A percentile compares a stretch with the other conserved stretches of the same genome.
These are phyloP conservation scores for Xiphydria camelus DNA, from an alignment of 2,888 invertebrate species.

Conservation along the genomic window DNA sequence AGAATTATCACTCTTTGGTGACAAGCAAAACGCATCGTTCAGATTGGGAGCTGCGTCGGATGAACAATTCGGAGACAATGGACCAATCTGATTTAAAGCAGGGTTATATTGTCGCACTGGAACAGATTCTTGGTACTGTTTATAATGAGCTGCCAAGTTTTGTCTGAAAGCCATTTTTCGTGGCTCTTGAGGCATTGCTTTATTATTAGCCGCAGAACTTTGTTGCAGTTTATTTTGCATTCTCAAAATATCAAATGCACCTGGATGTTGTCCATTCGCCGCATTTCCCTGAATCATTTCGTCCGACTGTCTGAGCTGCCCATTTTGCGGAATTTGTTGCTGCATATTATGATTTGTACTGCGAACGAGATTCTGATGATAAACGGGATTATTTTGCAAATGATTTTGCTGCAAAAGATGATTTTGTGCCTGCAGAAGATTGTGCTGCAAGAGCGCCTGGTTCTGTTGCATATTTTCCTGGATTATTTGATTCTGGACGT, in stretches of 20 bases:
- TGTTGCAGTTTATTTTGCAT: conserved; percentile 46
- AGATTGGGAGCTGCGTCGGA: conserved; percentile 48
- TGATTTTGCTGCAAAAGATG: conserved; percentile 29
- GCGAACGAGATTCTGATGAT: conserved; percentile 22
- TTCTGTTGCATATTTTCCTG: conserved; percentile 55
- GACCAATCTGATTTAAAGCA: conserved; percentile 29
- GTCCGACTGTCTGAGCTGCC: conserved; percentile 32
- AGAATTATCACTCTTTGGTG: conserved; percentile 28
- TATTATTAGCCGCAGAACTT: conserved; percentile 30
- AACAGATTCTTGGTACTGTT: conserved; percentile 31
- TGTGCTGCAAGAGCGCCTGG: conserved; percentile 42
- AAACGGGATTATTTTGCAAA: conserved; percentile 19
- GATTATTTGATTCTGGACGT: conserved; percentile 55
- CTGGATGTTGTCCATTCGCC: too few relatives aligned
- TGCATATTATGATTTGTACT: conserved; percentile 22
- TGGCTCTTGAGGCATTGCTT: conserved; percentile 51
- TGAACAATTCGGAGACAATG: conserved; percentile 40
- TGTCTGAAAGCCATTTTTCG: conserved; percentile 36
- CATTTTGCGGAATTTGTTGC: conserved; percentile 28
- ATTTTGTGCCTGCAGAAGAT: conserved; percentile 33
- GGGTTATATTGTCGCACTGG: conserved; percentile 20
- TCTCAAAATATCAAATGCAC: conserved; percentile 36
- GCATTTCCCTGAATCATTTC: too few relatives aligned
- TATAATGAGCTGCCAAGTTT: conserved; percentile 31
- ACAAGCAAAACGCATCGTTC: conserved; percentile 49